Percentiles rank a stretch among this genome's conserved stretches.
Evolutionary conservation across 2,888 invertebrate genomes (phyloP).

Genomic region (Acronicta leporina): DNA sequence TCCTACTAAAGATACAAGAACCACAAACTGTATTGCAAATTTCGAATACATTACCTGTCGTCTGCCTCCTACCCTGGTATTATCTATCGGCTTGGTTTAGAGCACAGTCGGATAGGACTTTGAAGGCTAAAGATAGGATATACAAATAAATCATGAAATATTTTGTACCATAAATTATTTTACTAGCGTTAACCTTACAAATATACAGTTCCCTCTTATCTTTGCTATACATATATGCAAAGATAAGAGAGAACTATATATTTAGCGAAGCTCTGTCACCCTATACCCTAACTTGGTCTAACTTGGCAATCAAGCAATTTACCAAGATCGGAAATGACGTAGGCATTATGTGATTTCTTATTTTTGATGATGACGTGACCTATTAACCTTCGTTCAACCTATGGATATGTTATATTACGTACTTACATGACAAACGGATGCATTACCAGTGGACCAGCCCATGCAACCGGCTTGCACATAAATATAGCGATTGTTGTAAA

Average conservation of each 20-base stretch:
- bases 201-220: too few relatives aligned
- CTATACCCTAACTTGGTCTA: background rate
- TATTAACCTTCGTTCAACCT: slow-evolving; percentile 16
- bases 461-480: slow-evolving; percentile 39
- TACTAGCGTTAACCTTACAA: background rate
- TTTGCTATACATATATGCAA: background rate
- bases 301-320: slow-evolving; percentile 25
- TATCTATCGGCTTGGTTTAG: too few relatives aligned
- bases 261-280: background rate
- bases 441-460: slow-evolving; percentile 39
- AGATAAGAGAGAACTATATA: background rate
- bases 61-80: too few relatives aligned
- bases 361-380: slow-evolving; percentile 46
- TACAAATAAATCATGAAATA: too few relatives aligned
- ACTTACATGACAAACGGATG: slow-evolving; percentile 42
- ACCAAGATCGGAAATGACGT: slow-evolving; percentile 32
- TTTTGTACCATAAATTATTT: background rate
- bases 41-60: too few relatives aligned
- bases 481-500: slow-evolving; percentile 40
- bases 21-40: too few relatives aligned
- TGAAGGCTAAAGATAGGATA: too few relatives aligned
- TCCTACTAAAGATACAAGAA: too few relatives aligned
- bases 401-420: slow-evolving; percentile 21
- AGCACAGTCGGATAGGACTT: too few relatives aligned
- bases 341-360: slow-evolving; percentile 34